Conservation (phyloP, 1,140 invertebrate genomes). For the Brachionus sp. region DNA sequence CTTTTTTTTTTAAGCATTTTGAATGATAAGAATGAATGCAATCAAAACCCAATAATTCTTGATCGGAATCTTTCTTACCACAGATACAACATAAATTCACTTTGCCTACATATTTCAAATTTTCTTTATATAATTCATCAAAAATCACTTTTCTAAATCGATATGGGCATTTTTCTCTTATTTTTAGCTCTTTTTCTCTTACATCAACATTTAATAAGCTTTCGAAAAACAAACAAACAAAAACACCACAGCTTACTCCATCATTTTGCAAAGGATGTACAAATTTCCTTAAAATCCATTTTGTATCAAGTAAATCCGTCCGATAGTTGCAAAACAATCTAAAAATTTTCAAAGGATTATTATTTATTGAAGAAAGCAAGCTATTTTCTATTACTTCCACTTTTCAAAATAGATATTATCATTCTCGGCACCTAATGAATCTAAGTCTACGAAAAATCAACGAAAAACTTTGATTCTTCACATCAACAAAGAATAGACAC, state of each 20-base stretch:
- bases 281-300: slow-evolving; percentile 1
- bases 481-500: slow-evolving; percentile 4
- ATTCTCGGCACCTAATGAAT: background rate
- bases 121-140: background rate
- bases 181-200: background rate
- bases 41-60: background rate
- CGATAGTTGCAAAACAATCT: background rate
- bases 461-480: background rate
- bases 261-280: background rate
- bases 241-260: background rate
- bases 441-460: too few species aligned
- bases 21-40: slow-evolving; percentile 5
- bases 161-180: background rate
- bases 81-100: background rate
- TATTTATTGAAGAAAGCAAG: background rate
- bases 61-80: background rate
- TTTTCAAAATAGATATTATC: background rate
- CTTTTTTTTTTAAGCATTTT: background rate
- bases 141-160: background rate
- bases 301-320: background rate
- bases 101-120: background rate
- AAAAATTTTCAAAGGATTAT: background rate
- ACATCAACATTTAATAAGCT: background rate
- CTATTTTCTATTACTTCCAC: slow-evolving; percentile 16
- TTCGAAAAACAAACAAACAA: background rate